Percentiles rank a stretch among this genome's conserved stretches.
Evolutionary conservation across 2,113 vertebrate species (phyloP).

Genomic region (Neotoma lepida): DNA sequence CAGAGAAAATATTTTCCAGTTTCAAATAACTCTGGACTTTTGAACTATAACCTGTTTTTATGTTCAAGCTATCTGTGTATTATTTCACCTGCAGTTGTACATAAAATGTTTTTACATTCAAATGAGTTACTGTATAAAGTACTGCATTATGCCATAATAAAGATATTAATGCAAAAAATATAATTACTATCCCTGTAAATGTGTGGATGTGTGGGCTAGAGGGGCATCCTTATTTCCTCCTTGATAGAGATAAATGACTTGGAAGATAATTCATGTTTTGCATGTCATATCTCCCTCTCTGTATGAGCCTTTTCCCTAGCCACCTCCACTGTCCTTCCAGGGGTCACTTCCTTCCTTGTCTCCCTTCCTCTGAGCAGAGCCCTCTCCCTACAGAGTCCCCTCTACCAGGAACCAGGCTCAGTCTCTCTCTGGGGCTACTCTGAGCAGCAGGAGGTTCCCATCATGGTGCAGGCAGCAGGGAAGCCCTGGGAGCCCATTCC

Average conservation of each 20-base stretch:
- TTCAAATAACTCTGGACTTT: too few relatives aligned
- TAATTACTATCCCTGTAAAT: neutral
- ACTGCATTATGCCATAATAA: too few relatives aligned
- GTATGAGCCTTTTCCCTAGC: neutral
- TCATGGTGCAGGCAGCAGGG: neutral
- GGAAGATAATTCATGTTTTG: neutral
- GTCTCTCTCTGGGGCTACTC: neutral
- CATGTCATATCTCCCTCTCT: neutral
- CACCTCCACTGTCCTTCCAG: neutral
- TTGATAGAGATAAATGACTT: fast-evolving
- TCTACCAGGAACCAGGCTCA: neutral
- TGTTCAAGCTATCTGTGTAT: too few relatives aligned
- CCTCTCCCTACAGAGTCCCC: neutral
- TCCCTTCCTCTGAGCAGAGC: fast-evolving
- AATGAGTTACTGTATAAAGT: too few relatives aligned
- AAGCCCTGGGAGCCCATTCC: fast-evolving
- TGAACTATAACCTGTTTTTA: too few relatives aligned
- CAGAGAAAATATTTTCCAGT: too few relatives aligned
- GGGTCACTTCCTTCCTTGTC: neutral
- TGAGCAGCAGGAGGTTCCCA: neutral
- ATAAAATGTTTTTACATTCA: too few relatives aligned
- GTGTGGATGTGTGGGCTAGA: fast-evolving
- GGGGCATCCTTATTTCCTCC: neutral
- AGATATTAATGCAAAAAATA: too few relatives aligned
- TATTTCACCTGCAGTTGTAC: too few relatives aligned